Conservation (phyloP, 2,797 vertebrate species). For the Gobio occitaniae region DNA sequence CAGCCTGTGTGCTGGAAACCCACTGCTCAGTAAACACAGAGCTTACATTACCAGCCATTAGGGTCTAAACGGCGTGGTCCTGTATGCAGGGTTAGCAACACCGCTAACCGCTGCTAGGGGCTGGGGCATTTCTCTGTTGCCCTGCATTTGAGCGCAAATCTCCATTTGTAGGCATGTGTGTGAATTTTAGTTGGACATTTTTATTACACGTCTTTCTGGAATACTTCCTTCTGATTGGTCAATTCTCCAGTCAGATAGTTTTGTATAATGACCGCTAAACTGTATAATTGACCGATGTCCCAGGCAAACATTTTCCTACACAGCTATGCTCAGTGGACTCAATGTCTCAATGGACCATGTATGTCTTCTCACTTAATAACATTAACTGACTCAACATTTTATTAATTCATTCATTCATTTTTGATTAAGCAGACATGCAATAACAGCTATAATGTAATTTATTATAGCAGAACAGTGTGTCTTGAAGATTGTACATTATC, state of each 20-base stretch:
- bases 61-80: constrained; percentile 78
- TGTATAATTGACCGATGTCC: background rate
- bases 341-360: background rate
- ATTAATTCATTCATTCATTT: background rate
- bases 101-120: constrained; percentile 64
- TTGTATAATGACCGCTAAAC: background rate
- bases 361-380: background rate
- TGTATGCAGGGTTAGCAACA: constrained; percentile 52
- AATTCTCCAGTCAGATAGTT: background rate
- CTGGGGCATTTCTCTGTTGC: constrained; percentile 72
- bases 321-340: background rate
- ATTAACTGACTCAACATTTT: background rate
- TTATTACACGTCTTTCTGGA: constrained; percentile 15
- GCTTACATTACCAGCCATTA: constrained; percentile 80
- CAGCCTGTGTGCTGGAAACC: constrained; percentile 78
- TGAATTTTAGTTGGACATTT: constrained; percentile 38
- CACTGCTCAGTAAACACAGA: constrained; percentile 81
- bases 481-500: background rate
- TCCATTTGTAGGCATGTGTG: constrained; percentile 39
- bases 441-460: background rate
- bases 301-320: background rate
- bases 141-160: constrained; percentile 50
- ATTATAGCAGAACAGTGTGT: background rate
- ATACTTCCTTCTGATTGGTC: constrained; percentile 2
- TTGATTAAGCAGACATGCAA: background rate